Evolutionary conservation across 2,113 vertebrate genomes (phyloP).

Genomic region (Cygnus buccinator): DNA sequence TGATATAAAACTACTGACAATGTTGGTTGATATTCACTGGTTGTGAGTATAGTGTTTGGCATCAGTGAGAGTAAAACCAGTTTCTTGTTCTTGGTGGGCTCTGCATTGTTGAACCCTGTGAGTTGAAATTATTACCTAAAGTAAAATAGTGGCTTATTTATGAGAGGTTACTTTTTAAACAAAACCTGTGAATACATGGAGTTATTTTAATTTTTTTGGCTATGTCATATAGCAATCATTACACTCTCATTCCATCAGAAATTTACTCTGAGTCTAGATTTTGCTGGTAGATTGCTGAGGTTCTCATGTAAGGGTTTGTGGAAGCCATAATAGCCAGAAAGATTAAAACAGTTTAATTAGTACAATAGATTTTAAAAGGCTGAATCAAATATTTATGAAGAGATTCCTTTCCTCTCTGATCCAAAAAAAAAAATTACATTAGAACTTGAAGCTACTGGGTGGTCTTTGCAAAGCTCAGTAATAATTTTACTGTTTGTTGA

Average conservation of each 20-base stretch:
- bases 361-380: neutral
- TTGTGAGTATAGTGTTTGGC: neutral
- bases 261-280: neutral
- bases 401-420: neutral
- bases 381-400: neutral
- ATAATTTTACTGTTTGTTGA: neutral
- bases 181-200: neutral
- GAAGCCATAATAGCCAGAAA: neutral
- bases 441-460: neutral
- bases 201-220: neutral
- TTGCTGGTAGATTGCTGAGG: neutral
- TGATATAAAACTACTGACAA: neutral
- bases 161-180: neutral
- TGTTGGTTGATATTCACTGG: neutral
- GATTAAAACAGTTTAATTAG: neutral
- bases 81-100: neutral
- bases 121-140: neutral
- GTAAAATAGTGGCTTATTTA: neutral
- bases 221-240: neutral
- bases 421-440: neutral
- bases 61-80: neutral
- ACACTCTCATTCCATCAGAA: neutral
- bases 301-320: neutral
- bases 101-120: neutral
- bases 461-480: neutral